phyloP scores from a whole-genome alignment of 2,888 invertebrate genomes.

The Andricus curvator region DNA sequence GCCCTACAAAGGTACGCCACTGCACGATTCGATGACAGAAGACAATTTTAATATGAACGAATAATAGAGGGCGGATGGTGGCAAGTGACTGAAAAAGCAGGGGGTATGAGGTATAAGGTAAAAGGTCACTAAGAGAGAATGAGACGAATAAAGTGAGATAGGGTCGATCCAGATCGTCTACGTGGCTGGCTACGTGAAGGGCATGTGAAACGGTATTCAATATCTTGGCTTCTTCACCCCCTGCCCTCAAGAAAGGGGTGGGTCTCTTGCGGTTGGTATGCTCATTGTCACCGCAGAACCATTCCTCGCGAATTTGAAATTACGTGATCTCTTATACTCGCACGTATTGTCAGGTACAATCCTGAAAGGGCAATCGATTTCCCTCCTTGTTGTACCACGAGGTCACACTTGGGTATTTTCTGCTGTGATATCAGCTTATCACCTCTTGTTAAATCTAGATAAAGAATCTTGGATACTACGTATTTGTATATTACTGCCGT shows the following conservation, averaged over 20 bases:
- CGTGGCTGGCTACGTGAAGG: conserved; percentile 69
- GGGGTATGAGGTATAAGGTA: conserved; percentile 47
- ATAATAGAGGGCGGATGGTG: conserved; percentile 62
- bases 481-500: too few species aligned
- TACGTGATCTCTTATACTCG: conserved; percentile 61
- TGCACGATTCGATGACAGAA: conserved; percentile 60
- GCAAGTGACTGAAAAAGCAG: conserved; percentile 48
- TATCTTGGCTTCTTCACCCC: conserved; percentile 63
- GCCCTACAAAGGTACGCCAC: conserved; percentile 35
- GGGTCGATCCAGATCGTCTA: conserved; percentile 49
- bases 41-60: conserved; percentile 72
- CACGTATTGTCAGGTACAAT: conserved; percentile 54
- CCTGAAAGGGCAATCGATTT: conserved; percentile 56
- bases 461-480: background rate
- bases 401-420: conserved; percentile 4
- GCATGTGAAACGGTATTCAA: conserved; percentile 76
- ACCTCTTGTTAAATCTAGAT: background rate
- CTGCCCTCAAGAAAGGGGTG: conserved; percentile 47
- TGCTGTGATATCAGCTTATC: conserved; percentile 8
- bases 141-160: conserved; percentile 48
- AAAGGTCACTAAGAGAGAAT: conserved; percentile 62
- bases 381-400: conserved; percentile 31
- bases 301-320: conserved; percentile 68
- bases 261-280: conserved; percentile 61
- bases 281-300: conserved; percentile 72